These are phyloP conservation scores for Mus minutoides DNA, from an alignment of 2,797 vertebrate species.

Conservation along the genomic window DNA sequence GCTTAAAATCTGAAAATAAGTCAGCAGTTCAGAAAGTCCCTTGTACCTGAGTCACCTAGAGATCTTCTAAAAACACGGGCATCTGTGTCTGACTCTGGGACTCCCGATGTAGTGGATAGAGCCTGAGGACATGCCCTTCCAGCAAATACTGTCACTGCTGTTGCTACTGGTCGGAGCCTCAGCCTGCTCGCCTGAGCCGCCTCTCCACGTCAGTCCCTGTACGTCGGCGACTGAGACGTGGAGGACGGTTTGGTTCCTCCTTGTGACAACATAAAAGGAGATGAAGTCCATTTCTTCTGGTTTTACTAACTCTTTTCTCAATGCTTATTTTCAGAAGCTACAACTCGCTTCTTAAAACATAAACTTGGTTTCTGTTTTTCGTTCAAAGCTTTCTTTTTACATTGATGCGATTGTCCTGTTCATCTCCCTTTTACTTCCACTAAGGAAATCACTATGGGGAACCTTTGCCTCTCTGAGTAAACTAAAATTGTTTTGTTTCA, in stretches of 20 bases:
- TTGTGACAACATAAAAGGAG: neutral
- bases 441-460: conserved; percentile 15
- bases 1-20: conserved; percentile 59
- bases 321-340: conserved; percentile 47
- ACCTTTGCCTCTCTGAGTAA: conserved; percentile 37
- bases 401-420: conserved; percentile 5
- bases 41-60: neutral
- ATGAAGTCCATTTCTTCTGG: neutral
- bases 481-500: conserved; percentile 71
- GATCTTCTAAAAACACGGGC: neutral
- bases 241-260: neutral
- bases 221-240: too few relatives aligned
- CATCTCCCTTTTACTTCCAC: neutral
- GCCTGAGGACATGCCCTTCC: neutral
- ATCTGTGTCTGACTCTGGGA: neutral
- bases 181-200: neutral
- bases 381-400: conserved; percentile 31
- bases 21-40: neutral
- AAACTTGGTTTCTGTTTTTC: neutral
- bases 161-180: neutral
- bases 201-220: neutral
- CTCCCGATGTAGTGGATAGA: neutral
- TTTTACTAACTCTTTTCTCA: neutral
- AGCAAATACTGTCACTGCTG: neutral
- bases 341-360: neutral